Base-by-base conservation (phyloP, 2,888 invertebrate genomes). In the Drosophila colorata region DNA sequence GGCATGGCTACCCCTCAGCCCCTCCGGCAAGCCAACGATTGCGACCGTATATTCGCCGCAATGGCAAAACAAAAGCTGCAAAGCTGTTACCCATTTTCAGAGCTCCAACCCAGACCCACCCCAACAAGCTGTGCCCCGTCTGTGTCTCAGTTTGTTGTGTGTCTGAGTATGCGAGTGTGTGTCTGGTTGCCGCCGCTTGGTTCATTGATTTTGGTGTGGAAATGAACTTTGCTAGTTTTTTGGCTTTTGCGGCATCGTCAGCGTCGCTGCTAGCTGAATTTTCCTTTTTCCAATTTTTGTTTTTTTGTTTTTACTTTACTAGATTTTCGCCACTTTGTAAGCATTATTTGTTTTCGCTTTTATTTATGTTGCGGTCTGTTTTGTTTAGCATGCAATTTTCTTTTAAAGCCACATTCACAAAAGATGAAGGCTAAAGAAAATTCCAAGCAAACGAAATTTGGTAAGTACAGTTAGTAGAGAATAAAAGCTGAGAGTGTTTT, bases 141-240 rank as follows among this genome's bases (percentile, higher is more conserved):
- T 74, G 69, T 69, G 60, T 43, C 38, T 44, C 49, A 51, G 68
- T 47, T 43, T 14, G 25, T 37, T 48, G 44, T 67, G 41, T 44
- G 38, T 53, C 33, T 28, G 20, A 41, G 18, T 1, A 20, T 43
- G 33, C n/a, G 38, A 60, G 51, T 58, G 53, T 51, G 48, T 28
- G 38, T 43, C 20, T 55, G 13, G 44, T 68, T 53, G 61, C 74
- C 77, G 61, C 65, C 69, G 61, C 69, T 76, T 79, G 87, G 88
- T 85, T 85, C 85, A 85, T 85, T 85, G 85, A 89, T 85, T 85
- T 89, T 85, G 84, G 87, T 81, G 87, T 84, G 87, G 82, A 85
- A 85, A 89, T 85, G 77, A 85, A 85, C 89, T 89, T 85, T 89
- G 66, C 70, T 74, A 72, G 71, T 67, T 77, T 74, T 73, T 73